Base-by-base conservation (phyloP, 2,113 vertebrate genomes). In the Glaucomys volans region DNA sequence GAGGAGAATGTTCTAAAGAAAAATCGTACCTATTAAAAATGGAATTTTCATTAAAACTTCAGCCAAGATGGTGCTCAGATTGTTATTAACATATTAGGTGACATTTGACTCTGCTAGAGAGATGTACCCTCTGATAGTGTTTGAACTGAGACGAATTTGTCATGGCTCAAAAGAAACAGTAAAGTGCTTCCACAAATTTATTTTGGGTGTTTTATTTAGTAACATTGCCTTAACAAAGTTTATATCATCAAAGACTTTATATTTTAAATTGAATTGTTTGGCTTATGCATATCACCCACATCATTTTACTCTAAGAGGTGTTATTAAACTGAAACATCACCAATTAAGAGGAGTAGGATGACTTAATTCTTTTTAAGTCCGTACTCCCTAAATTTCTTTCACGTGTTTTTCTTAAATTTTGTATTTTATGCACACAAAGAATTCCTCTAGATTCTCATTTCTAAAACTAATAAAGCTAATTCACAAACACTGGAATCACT, bases 391-490 rank as follows among this genome's bases (percentile, higher is more conserved):
- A 79, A 91, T 86, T 88, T 67, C 40, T 37, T 82, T 94, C 30
- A 84, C 3, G 28, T 2, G 30, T 86, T 92, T 79, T 47, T 22
- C 75, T 89, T 81, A 72, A 32, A 32, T 85, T 84, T 71, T 62
- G 5, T 79, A 75, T 85, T 97, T 87, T 59, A 30, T 57, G 24
- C 66, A 90, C 62, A 32, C 17, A 62, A 66, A 87, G 32, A 97
- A 92, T 67, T 87, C 26, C 50, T 79, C 50, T 59, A 47, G 50
- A n/a, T 90, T 59, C 62, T 93, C 82, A 84, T 71, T 91, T 72
- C 57, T 77, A 94, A 94, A 95, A 72, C 52, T 20, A 72, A 94
- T 87, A 66, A 87, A 89, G 57, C 37, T 86, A 90, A 94, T 64
- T 90, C 66, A 50, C 59, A 92, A 77, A 62, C 35, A 54, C 28